Percentiles rank a stretch among this genome's conserved stretches.
Conservation (phyloP, 2,113 vertebrate genomes). For the Muntiacus muntjak region DNA sequence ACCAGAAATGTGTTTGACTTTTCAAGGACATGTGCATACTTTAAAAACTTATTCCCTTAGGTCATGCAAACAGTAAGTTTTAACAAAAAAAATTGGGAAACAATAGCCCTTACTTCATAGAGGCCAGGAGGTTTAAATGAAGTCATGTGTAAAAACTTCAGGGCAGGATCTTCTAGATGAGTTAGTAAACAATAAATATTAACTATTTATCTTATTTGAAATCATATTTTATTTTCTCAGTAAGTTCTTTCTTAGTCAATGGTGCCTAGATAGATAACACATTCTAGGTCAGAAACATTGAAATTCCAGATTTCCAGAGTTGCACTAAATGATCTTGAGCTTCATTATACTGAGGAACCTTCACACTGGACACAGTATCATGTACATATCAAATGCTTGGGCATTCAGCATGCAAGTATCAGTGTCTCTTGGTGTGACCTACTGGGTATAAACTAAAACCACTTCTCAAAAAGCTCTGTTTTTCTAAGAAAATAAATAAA, state of each 20-base stretch:
- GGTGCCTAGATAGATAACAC: neutral
- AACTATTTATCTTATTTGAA: neutral
- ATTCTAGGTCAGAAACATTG: neutral
- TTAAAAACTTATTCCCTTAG: neutral
- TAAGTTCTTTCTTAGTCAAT: neutral
- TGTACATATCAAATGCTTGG: neutral
- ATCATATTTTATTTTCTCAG: neutral
- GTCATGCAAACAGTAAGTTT: neutral
- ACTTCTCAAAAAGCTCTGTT: constrained; percentile 33
- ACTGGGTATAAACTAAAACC: neutral
- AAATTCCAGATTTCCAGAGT: neutral
- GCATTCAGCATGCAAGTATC: rapidly evolving
- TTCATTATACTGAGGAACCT: neutral
- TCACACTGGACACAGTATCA: neutral
- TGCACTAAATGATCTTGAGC: neutral
- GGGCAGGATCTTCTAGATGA: neutral
- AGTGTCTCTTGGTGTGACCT: neutral
- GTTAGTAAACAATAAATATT: neutral
- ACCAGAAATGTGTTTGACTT: neutral
- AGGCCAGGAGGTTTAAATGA: neutral
- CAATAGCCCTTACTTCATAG: neutral
- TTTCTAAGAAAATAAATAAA: constrained; percentile 66
- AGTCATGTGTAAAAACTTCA: neutral
- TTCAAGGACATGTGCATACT: neutral
- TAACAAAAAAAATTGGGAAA: neutral